Base-by-base conservation (phyloP, 2,797 vertebrate species). In the Protosalanx chinensis region DNA sequence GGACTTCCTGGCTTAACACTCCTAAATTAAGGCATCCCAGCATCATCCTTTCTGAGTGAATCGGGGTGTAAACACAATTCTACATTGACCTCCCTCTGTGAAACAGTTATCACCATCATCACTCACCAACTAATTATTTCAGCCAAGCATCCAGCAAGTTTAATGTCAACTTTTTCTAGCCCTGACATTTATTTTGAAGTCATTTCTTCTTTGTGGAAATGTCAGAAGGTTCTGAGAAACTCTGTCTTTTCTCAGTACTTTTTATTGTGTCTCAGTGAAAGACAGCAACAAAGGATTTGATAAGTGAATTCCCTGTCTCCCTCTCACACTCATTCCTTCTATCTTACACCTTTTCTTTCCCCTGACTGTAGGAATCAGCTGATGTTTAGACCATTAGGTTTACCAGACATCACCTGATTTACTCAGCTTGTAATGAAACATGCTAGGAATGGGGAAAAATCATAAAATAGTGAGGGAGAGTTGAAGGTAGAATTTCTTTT, bases 51-150 rank as follows among this genome's bases (percentile, higher is more conserved):
- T 58, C 62, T 29, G 13, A 61, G 73, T 77, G 79, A 80, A 76
- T 82, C 85, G 79, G 82, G 79, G 85, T 80, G 82, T 35, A 63
- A 82, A 77, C 61, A 1, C 78, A 32, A 58, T 27, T 62, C 58
- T 78, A 68, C 64, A 82, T 84, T 79, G 82, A 62, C 82, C 60
- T 77, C 86, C 85, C 74, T 79, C 82, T 78, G 83, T 72, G 80
- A 81, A 64, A 67, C 78, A 41, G 74, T 83, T 79, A 78, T 77
- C 66, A 75, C 71, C 61, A 60, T 78, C 83, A 83, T 88, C 70
- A 56, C 73, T 87, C 88, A 88, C 77, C 72, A 60, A 41, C 63
- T 85, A 88, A 87, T 89, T 86, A 84, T 76, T 65, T 49, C 71
- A 56, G 60, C 76, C 69, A 57, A 68, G 73, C 33, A 27, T 77